phyloP scores from a whole-genome alignment of 2,113 vertebrate genomes.

The Neodon shergylaensis region DNA sequence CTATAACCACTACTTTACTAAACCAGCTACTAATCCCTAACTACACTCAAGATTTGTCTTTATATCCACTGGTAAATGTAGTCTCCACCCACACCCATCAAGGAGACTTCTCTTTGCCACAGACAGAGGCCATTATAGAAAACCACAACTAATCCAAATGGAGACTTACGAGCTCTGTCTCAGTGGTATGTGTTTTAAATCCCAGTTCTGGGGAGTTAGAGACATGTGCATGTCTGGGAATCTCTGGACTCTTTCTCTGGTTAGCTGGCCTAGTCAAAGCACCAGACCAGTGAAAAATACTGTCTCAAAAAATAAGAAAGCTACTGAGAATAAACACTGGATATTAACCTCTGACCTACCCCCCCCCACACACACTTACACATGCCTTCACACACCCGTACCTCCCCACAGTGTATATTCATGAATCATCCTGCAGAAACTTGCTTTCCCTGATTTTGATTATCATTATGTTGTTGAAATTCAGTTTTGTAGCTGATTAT shows the following conservation, averaged over 20 bases:
- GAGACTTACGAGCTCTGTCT: not conserved
- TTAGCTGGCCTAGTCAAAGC: not conserved
- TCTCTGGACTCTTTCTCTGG: too few species aligned
- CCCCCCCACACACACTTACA: not conserved
- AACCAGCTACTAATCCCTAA: not conserved
- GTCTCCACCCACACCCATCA: not conserved
- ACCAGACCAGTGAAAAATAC: not conserved
- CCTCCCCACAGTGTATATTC: not conserved
- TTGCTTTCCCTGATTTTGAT: not conserved
- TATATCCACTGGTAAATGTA: not conserved
- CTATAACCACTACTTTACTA: not conserved
- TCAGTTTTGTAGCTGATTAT: not conserved
- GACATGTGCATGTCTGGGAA: not conserved
- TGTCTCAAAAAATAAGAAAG: not conserved
- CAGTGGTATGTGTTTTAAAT: not conserved
- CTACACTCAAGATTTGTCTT: not conserved
- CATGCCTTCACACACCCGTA: not conserved
- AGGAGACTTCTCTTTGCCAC: not conserved
- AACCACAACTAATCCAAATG: not conserved
- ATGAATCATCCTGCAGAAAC: not conserved
- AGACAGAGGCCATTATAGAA: not conserved
- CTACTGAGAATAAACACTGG: not conserved
- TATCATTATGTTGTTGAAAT: not conserved
- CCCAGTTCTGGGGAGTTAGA: not conserved
- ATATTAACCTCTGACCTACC: not conserved